Base-by-base conservation (phyloP, 1,140 invertebrate genomes). In the Drosophila ambigua region DNA sequence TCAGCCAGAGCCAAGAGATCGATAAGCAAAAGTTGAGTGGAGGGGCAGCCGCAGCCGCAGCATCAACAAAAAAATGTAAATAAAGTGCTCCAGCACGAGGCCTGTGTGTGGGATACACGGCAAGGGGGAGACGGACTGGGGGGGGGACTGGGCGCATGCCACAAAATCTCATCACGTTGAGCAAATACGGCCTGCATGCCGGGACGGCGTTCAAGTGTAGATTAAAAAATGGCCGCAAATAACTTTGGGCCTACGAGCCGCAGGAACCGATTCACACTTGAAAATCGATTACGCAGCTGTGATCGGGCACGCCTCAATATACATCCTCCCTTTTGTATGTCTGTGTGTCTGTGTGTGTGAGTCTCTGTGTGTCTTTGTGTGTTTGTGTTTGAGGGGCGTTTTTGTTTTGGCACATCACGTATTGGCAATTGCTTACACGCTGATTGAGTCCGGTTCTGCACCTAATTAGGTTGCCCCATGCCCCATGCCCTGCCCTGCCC, bases 141-240 rank as follows among this genome's bases (percentile, higher is more conserved):
- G 20, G n/a, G n/a, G n/a, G 24, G 49, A 15, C 16, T 8, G 26
- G 62, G 44, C 1, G 58, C 16, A 43, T 76, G 72, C 82, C 78
- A 77, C 82, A 87, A 88, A 87, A 87, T 87, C 83, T 87, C 83
- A 87, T 87, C 82, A 87, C 82, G 83, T 87, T 87, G 82, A 60
- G 82, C 83, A 87, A 87, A 87, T 88, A 87, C 77, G 63, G 81
- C 50, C 72, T 67, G 77, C 82, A 72, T 80, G 81, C 72, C 69
- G 63, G 68, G 73, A 48, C 35, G 59, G 82, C 74, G 73, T 87
- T 87, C 71, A 74, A 87, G 82, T 87, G 82, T 87, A 88, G 79
- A 87, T 88, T 87, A 87, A 87, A 87, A 87, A 87, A 87, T 87
- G 71, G 71, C 75, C 82, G 67, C 82, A 87, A 87, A 87, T 87